Evolutionary conservation across 2,797 vertebrate species (phyloP).

Genomic region (Pygocentrus nattereri): DNA sequence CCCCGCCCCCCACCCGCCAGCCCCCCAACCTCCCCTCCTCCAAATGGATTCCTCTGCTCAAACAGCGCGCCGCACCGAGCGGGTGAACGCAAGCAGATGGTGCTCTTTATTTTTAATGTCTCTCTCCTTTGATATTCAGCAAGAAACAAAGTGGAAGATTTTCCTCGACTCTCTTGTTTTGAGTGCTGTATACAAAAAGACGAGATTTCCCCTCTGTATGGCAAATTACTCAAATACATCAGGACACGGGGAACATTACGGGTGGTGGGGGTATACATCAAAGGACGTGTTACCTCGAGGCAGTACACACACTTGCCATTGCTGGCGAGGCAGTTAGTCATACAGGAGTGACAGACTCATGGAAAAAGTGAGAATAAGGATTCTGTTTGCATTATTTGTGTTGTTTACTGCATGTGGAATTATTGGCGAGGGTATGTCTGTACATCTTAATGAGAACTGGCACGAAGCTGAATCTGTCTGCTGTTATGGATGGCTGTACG

Average conservation of each 20-base stretch:
- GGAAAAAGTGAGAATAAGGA: neutral
- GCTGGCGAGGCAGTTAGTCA: conserved; percentile 16
- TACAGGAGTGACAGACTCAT: conserved; percentile 1
- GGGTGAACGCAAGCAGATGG: conserved; percentile 46
- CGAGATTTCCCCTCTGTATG: conserved; percentile 18
- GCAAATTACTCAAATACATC: conserved; percentile 45
- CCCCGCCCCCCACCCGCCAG: neutral
- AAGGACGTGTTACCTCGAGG: neutral
- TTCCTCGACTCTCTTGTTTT: conserved; percentile 31
- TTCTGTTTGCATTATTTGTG: neutral
- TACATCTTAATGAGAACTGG: neutral
- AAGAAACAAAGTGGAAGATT: conserved; percentile 47
- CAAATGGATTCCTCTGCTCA: conserved; percentile 1
- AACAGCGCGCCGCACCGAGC: conserved; percentile 1
- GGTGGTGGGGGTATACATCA: conserved; percentile 22
- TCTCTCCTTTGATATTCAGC: conserved; percentile 50
- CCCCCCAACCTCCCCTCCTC: neutral
- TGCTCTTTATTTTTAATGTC: conserved; percentile 48
- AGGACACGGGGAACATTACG: conserved; percentile 14
- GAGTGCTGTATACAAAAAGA: conserved; percentile 17
- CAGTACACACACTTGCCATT: neutral
- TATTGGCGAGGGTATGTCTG: neutral
- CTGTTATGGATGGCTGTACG: neutral
- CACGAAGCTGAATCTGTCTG: neutral
- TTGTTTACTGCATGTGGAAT: neutral